Conservation (phyloP, 2,113 vertebrate species). For the Triplophysa siluroides region DNA sequence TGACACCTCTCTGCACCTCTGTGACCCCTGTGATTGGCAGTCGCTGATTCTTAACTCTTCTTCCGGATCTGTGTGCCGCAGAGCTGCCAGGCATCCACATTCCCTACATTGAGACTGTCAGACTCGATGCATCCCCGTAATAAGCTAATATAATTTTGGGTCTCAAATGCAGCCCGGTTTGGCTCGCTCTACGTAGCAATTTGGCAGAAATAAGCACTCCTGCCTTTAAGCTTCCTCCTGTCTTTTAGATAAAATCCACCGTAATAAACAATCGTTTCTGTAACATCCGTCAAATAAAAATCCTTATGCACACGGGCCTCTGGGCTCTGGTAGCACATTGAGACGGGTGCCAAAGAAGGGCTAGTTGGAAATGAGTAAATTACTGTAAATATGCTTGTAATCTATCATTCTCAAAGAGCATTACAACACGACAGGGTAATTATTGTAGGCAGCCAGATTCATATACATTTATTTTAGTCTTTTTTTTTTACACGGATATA, state of each 20-base stretch:
- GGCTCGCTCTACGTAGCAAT: constrained; percentile 45
- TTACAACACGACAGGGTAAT: neutral
- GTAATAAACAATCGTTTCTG: constrained; percentile 13
- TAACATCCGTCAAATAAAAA: constrained; percentile 15
- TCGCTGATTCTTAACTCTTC: constrained; percentile 53
- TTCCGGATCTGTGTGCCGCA: neutral
- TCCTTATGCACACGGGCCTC: neutral
- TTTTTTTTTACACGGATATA: too few species aligned
- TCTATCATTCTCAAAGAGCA: constrained; percentile 11
- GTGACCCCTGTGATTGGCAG: constrained; percentile 59
- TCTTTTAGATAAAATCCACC: constrained; percentile 37
- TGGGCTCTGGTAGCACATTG: neutral
- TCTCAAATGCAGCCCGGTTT: constrained; percentile 36
- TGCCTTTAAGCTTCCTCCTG: constrained; percentile 36
- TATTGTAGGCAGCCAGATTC: too few species aligned
- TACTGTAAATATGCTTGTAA: constrained; percentile 25
- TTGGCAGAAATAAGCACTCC: constrained; percentile 38
- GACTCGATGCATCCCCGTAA: constrained; percentile 40
- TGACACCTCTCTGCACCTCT: constrained; percentile 58
- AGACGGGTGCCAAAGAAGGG: neutral
- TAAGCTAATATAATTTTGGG: constrained; percentile 38
- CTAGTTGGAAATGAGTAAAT: neutral
- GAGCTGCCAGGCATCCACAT: neutral
- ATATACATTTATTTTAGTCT: too few species aligned
- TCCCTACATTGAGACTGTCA: constrained; percentile 33